phyloP scores from a whole-genome alignment of 2,797 vertebrate genomes.

The Sphenodon punctatus region DNA sequence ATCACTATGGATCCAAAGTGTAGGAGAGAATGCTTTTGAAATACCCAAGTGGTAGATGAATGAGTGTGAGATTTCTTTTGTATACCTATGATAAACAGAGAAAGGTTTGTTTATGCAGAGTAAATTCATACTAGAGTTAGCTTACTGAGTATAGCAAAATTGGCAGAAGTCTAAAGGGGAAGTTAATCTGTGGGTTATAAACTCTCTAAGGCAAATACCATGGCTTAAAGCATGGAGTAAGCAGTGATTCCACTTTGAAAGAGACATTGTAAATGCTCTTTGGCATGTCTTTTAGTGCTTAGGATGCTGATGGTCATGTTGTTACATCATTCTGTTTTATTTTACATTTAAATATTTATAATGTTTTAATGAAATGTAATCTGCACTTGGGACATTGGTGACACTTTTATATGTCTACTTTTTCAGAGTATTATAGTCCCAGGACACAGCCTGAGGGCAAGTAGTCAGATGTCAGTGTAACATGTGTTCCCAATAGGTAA shows the following conservation, averaged over 20 bases:
- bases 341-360: constrained; percentile 65
- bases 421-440: constrained; percentile 42
- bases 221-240: not conserved
- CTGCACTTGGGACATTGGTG: constrained; percentile 48
- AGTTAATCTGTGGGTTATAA: not conserved
- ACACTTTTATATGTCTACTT: constrained; percentile 61
- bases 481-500: constrained; percentile 75
- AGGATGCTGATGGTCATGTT: constrained; percentile 44
- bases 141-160: not conserved
- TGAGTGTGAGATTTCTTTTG: not conserved
- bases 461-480: constrained; percentile 59
- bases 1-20: no score
- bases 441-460: constrained; percentile 48
- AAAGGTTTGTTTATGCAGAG: not conserved
- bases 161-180: not conserved
- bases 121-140: not conserved
- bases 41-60: not conserved
- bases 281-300: not conserved
- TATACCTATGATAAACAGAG: not conserved
- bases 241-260: not conserved
- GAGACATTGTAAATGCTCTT: not conserved
- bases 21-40: no score
- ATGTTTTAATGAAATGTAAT: constrained; percentile 64
- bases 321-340: constrained; percentile 43
- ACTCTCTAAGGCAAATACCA: not conserved